Percentiles rank a stretch among this genome's conserved stretches.
Evolutionary conservation across 1,140 invertebrate genomes (phyloP).

Genomic region (Antheraea mylitta): DNA sequence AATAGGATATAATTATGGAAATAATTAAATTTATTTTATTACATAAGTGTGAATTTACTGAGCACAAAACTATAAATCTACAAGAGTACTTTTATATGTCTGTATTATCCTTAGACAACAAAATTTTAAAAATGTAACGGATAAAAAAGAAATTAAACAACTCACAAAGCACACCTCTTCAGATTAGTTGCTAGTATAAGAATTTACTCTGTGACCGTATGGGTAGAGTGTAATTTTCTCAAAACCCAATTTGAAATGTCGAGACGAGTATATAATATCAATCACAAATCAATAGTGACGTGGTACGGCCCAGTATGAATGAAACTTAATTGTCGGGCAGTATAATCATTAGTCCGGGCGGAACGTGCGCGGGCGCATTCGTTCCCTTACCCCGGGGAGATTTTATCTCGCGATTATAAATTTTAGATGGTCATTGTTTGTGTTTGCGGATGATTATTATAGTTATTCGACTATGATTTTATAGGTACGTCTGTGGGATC

Average conservation of each 20-base stretch:
- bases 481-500: background rate
- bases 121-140: background rate
- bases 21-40: too few relatives aligned
- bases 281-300: conserved; percentile 68
- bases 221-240: background rate
- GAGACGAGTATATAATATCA: conserved; percentile 40
- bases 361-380: conserved; percentile 37
- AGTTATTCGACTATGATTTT: background rate
- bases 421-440: conserved; percentile 31
- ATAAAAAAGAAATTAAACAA: background rate
- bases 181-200: background rate
- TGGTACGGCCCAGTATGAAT: conserved; percentile 54
- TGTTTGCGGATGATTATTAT: conserved; percentile 16
- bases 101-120: too few relatives aligned
- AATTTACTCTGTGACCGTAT: background rate
- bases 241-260: background rate
- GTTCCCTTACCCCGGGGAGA: conserved; percentile 27
- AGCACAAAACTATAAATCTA: too few relatives aligned
- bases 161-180: background rate
- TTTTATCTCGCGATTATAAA: conserved; percentile 48
- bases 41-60: too few relatives aligned
- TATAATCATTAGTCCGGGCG: conserved; percentile 49
- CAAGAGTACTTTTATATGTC: too few relatives aligned
- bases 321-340: conserved; percentile 56
- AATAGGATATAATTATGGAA: too few relatives aligned